Base-by-base conservation (phyloP, 2,113 vertebrate genomes). In the Coturnix japonica region DNA sequence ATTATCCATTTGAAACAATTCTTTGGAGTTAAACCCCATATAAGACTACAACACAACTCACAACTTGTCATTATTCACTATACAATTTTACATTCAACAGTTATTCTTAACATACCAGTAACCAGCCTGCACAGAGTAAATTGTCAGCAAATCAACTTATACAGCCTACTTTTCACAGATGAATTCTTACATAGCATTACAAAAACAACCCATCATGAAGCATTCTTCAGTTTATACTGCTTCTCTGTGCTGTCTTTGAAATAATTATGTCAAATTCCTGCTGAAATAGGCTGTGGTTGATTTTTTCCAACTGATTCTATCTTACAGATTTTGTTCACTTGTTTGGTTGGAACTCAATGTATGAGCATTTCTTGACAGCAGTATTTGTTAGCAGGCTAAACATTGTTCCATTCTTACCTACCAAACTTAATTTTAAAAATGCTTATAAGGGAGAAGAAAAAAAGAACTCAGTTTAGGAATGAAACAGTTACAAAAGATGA, bases 1-100 rank as follows among this genome's bases (percentile, higher is more conserved):
- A 67, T 85, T 90, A 75, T 31, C 20, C 53, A 94, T 72, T 80
- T 94, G 75, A 96, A 93, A 81, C 43, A 91, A 81, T 15, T 69
- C 51, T 61, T 85, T 75, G 31, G 57, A 91, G 92, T 87, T 91
- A 93, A 93, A 81, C 7, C 8, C n/a, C 21, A 95, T 60, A 44
- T 59, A 65, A 92, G 30, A 41, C 69, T 47, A 63, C 61, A 44
- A 11, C n/a, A 60, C 20, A 85, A n/a, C 20, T 61, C n/a, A 57
- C 18, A 85, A n/a, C 20, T 61, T 65, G 23, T 17, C 23, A 47
- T 90, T 44, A 71, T 63, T 67, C 39, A n/a, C 94, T 73, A 67
- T 5, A 77, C 8, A 39, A n/a, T 15, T 70, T 43, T 30, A 57
- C 37, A 53, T 17, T 3, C 7, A 75, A 56, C 4, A 56, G 20